Evolutionary conservation across 2,888 invertebrate genomes (phyloP), one percentile per base, ranked within the genome.

Genomic region (Chironomus tentans): DNA sequence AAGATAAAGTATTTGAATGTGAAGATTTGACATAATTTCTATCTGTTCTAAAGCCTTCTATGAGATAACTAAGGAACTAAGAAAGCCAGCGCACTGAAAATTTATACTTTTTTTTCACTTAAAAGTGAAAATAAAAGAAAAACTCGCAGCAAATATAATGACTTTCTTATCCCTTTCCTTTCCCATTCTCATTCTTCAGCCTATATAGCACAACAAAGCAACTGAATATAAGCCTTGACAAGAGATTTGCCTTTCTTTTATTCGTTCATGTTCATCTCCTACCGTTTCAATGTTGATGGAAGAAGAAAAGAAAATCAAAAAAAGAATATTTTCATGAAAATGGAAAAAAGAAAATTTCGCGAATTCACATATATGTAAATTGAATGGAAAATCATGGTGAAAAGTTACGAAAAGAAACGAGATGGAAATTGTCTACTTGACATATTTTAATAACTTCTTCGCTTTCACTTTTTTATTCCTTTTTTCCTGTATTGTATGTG

Each of bases 301-400:
- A 18, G 21, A 15, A 38, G 48, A 18, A 70, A 48, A 50, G 22
- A 70, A 21, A 21, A 70, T 21, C 3, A 68, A 28, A 68, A 68
- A 10, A 62, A 62, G 5, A 62, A 24, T 21, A 68, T 15, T 13
- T 18, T 21, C 62, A 62, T 15, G 18, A 62, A 22, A 68, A 68
- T 62, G 62, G 62, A 62, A 12, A 62, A 62, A 10, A 10, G 10
- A 38, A 38, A 38, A 38, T 15, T 62, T 62, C 62, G 62, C 62
- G 62, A 62, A 62, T 62, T 62, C 62, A 22, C 62, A 62, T 62
- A 62, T 62, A 62, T 62, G 62, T 62, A 62, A 62, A 62, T 62
- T 62, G 62, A 62, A 62, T 62, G 62, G 62, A 62, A 62, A 62
- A 62, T 62, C 62, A 22, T 62, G 62, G 62, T 62, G 62, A 62